These are phyloP conservation scores for Allacma fusca DNA, from an alignment of 2,888 invertebrate genomes.

Conservation along the genomic window DNA sequence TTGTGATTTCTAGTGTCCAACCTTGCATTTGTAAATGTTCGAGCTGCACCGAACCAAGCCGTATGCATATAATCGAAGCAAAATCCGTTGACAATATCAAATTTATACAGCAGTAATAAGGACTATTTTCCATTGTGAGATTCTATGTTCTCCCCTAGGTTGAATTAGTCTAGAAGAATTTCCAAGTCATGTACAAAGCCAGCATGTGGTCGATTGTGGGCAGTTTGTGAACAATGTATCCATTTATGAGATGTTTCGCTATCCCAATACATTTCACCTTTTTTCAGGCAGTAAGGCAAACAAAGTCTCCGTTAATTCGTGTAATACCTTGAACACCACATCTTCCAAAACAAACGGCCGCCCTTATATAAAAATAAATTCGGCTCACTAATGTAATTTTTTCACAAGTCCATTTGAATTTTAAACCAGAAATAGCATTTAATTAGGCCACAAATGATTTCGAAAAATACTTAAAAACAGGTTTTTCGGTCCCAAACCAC, in stretches of 20 bases:
- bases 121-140: too few species aligned
- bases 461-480: constrained; percentile 2
- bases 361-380: neutral
- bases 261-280: neutral
- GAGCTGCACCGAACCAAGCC: neutral
- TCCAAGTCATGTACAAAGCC: too few species aligned
- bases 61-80: constrained; percentile 7
- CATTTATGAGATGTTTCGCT: too few species aligned
- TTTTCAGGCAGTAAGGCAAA: constrained; percentile 10
- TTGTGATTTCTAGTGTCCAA: neutral
- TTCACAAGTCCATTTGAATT: neutral
- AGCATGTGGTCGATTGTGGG: too few species aligned
- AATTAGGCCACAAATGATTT: neutral
- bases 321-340: constrained; percentile 6
- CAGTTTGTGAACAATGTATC: too few species aligned
- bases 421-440: neutral
- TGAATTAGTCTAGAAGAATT: too few species aligned
- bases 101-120: neutral
- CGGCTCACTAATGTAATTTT: neutral
- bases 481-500: constrained; percentile 6
- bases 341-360: neutral
- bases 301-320: neutral
- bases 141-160: neutral
- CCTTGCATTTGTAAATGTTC: neutral
- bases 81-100: constrained; percentile 5